phyloP scores from a whole-genome alignment of 2,797 vertebrate species.

The Orientallactaga sibirica region DNA sequence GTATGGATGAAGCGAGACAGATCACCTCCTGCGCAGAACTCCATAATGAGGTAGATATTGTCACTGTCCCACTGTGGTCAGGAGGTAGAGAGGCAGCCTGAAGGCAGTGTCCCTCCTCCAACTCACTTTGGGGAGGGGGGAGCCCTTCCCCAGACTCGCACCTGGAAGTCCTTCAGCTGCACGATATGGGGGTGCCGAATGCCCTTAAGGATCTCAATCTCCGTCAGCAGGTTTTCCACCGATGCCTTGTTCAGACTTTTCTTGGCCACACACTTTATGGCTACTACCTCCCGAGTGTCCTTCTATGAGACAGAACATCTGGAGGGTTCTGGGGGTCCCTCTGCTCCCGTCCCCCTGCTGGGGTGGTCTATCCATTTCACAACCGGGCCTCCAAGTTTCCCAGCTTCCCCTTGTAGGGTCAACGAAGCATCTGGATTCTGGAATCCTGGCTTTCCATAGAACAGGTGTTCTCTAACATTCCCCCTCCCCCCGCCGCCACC shows the following conservation, averaged over 20 bases:
- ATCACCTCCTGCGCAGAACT: slow-evolving; percentile 97
- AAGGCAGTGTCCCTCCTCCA: slow-evolving; percentile 9
- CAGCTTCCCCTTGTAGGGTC: neutral
- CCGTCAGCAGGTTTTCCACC: slow-evolving; percentile 96
- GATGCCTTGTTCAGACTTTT: slow-evolving; percentile 95
- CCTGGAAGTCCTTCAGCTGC: slow-evolving; percentile 98
- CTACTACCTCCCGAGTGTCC: slow-evolving; percentile 95
- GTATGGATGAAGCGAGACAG: slow-evolving; percentile 95
- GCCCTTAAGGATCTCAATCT: slow-evolving; percentile 98
- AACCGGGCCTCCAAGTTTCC: neutral
- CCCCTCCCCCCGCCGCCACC: neutral
- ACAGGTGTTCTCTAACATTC: neutral
- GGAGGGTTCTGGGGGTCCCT: neutral
- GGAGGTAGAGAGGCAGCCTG: neutral
- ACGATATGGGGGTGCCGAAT: slow-evolving; percentile 96
- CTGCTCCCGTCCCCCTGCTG: neutral
- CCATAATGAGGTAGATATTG: slow-evolving; percentile 98
- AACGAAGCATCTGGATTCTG: neutral
- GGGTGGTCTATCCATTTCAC: neutral
- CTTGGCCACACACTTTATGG: slow-evolving; percentile 97
- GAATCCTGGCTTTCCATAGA: neutral
- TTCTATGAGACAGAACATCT: slow-evolving; percentile 86
- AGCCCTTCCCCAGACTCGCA: slow-evolving; percentile 64
- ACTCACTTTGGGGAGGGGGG: neutral
- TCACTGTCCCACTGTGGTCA: slow-evolving; percentile 94